phyloP scores from a whole-genome alignment of 2,888 invertebrate genomes.

The Selenia dentaria region DNA sequence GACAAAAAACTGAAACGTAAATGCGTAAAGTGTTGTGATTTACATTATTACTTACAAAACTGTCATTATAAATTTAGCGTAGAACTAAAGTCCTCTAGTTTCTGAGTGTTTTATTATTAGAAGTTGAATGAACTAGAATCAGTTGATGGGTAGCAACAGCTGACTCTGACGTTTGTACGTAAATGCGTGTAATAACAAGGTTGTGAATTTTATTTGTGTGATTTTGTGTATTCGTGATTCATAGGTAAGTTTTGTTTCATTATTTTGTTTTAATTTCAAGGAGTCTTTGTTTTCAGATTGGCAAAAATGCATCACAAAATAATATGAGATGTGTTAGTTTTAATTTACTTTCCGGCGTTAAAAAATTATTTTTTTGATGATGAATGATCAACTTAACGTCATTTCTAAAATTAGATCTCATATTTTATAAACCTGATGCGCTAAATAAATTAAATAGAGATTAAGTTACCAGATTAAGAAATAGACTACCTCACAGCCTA shows the following conservation, averaged over 20 bases:
- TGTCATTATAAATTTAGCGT: slow-evolving; percentile 12
- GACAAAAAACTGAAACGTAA: slow-evolving; percentile 15
- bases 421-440: no score
- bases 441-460: no score
- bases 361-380: no score
- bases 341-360: no score
- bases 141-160: slow-evolving; percentile 37
- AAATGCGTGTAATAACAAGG: slow-evolving; percentile 19
- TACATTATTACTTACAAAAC: slow-evolving; percentile 16
- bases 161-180: slow-evolving; percentile 44
- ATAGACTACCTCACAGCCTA: no score
- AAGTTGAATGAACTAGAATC: slow-evolving; percentile 38
- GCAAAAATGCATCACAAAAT: no score
- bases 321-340: no score
- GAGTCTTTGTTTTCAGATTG: no score
- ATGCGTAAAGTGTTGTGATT: slow-evolving; percentile 39
- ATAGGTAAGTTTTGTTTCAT: slow-evolving; percentile 19
- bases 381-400: no score
- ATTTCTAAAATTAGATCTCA: no score
- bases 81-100: slow-evolving; percentile 1
- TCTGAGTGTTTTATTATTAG: slow-evolving; percentile 34
- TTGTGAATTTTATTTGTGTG: slow-evolving; percentile 37
- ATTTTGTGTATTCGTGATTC: slow-evolving; percentile 20
- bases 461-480: no score
- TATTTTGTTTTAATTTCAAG: no score